These are phyloP conservation scores for Alexandromys fortis DNA, from an alignment of 2,113 vertebrate species.

Conservation along the genomic window DNA sequence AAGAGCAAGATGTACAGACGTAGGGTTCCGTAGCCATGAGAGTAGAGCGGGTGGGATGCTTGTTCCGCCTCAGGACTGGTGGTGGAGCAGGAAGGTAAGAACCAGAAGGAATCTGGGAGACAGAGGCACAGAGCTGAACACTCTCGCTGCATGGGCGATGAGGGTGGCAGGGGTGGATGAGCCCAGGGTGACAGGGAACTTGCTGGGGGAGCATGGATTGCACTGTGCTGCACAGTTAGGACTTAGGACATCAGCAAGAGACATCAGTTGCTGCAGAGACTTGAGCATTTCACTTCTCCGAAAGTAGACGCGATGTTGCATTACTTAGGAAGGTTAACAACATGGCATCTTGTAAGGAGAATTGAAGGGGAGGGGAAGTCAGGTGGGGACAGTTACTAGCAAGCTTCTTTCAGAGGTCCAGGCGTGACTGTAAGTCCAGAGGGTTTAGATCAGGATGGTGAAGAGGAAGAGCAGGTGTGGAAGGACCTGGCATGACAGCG, in stretches of 20 bases:
- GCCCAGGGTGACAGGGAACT: neutral
- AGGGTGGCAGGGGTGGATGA: neutral
- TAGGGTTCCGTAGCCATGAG: neutral
- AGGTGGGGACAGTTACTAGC: neutral
- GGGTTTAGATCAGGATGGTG: neutral
- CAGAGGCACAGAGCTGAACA: neutral
- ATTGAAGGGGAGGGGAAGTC: neutral
- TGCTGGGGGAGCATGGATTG: neutral
- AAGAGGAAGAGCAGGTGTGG: neutral
- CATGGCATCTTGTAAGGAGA: neutral
- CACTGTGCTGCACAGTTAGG: neutral
- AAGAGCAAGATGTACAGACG: neutral
- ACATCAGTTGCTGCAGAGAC: neutral
- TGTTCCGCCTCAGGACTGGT: neutral
- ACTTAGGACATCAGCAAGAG: neutral
- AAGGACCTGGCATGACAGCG: neutral
- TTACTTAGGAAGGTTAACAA: neutral
- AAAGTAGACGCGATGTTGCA: neutral
- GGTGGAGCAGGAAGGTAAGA: neutral
- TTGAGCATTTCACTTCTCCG: neutral
- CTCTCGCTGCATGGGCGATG: neutral
- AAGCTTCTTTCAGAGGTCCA: neutral
- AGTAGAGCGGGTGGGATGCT: rapidly evolving
- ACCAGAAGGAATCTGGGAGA: neutral
- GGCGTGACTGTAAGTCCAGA: neutral